Evolutionary conservation across 2,113 vertebrate species (phyloP).

Genomic region (Fulmarus glacialis): DNA sequence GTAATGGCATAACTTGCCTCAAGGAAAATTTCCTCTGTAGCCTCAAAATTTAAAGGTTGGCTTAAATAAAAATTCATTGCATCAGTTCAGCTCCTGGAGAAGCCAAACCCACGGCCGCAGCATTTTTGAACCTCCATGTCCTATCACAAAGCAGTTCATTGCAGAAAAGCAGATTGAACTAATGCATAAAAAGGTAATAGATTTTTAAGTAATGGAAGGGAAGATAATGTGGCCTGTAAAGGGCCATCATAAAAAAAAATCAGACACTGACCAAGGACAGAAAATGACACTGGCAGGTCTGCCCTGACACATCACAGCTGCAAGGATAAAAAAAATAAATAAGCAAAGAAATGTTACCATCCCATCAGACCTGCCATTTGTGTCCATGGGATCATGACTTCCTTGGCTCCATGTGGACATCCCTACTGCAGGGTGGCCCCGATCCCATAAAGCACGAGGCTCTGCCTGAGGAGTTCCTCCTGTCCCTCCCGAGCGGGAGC

Average conservation of each 20-base stretch:
- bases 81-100: neutral
- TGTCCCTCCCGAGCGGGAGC: fast-evolving
- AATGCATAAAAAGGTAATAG: conserved; percentile 50
- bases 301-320: neutral
- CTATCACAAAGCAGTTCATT: neutral
- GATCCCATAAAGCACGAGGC: neutral
- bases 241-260: conserved; percentile 20
- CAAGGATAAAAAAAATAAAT: neutral
- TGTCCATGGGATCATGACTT: fast-evolving
- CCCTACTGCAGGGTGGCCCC: neutral
- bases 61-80: conserved; percentile 24
- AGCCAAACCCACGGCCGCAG: neutral
- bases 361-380: neutral
- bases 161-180: neutral
- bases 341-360: neutral
- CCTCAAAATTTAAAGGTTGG: neutral
- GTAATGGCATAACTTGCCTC: neutral
- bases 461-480: neutral
- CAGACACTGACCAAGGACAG: neutral
- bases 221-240: conserved; percentile 41
- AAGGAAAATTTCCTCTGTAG: neutral
- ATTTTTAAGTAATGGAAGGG: conserved; percentile 36
- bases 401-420: neutral
- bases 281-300: neutral
- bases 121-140: neutral